These are phyloP conservation scores for Drosophila setosimentum DNA, from an alignment of 2,888 invertebrate species.

Conservation along the genomic window DNA sequence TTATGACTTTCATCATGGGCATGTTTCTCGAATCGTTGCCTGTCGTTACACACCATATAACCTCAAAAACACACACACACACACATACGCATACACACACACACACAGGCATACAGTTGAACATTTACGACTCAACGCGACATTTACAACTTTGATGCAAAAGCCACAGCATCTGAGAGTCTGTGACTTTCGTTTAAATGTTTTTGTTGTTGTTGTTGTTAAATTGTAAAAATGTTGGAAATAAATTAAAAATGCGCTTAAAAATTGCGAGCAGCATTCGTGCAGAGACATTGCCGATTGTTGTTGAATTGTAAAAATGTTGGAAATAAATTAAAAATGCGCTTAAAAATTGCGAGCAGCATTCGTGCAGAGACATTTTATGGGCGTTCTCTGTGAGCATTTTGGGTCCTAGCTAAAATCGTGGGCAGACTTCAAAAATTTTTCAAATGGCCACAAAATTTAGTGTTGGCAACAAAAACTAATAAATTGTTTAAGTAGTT, in stretches of 20 bases:
- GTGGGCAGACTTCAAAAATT: slow-evolving; percentile 57
- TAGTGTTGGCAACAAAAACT: slow-evolving; percentile 59
- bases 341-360: slow-evolving; percentile 59
- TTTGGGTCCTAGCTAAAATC: slow-evolving; percentile 60
- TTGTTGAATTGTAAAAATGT: slow-evolving; percentile 73
- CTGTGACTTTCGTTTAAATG: slow-evolving; percentile 43
- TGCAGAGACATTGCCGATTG: slow-evolving; percentile 36
- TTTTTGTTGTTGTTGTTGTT: slow-evolving; percentile 27
- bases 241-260: slow-evolving; percentile 74
- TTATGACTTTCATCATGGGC: slow-evolving; percentile 41
- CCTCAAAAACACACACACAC: slow-evolving; percentile 26
- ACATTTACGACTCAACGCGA: slow-evolving; percentile 81
- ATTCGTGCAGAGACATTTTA: slow-evolving; percentile 48
- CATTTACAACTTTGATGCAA: slow-evolving; percentile 82
- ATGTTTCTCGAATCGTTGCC: slow-evolving; percentile 52
- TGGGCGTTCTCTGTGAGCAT: slow-evolving; percentile 51
- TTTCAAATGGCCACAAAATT: slow-evolving; percentile 42
- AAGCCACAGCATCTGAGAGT: slow-evolving; percentile 44
- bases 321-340: slow-evolving; percentile 76
- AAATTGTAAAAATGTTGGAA: slow-evolving; percentile 77
- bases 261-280: slow-evolving; percentile 53
- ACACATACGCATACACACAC: slow-evolving; percentile 12
- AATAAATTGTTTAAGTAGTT: slow-evolving; percentile 55
- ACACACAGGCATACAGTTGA: slow-evolving; percentile 6
- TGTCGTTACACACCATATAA: slow-evolving; percentile 68